These are phyloP conservation scores for Rotaria macrura DNA, from an alignment of 2,888 invertebrate genomes.

Conservation along the genomic window DNA sequence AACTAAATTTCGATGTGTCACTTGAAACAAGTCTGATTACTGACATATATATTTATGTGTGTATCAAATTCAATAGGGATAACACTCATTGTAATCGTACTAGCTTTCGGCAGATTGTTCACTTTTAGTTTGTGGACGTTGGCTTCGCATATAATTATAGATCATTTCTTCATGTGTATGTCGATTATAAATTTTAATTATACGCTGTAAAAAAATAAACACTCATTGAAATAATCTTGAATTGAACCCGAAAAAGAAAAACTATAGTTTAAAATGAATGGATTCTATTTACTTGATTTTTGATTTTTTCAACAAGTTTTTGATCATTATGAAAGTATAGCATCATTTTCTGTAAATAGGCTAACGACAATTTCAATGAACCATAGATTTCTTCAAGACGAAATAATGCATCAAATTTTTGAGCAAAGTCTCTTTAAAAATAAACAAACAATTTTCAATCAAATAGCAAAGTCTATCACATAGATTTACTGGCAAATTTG, in stretches of 20 bases:
- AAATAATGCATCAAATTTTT: not conserved
- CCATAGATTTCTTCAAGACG: not conserved
- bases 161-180: conserved; percentile 41
- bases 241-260: no score
- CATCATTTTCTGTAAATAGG: not conserved
- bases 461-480: not conserved
- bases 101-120: conserved; percentile 40
- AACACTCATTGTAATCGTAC: conserved; percentile 35
- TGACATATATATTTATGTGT: no score
- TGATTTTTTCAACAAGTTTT: not conserved
- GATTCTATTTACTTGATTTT: not conserved
- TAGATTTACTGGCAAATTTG: not conserved
- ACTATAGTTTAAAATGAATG: not conserved
- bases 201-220: conserved; percentile 4
- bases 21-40: no score
- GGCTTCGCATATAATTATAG: conserved; percentile 42
- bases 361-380: not conserved
- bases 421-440: not conserved
- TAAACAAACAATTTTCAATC: not conserved
- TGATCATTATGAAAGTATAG: not conserved
- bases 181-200: conserved; percentile 31
- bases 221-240: not conserved
- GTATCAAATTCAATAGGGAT: not conserved
- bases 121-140: conserved; percentile 40
- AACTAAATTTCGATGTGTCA: no score